These are phyloP conservation scores for Enteromius anoplus DNA, from an alignment of 2,797 vertebrate genomes.

Conservation along the genomic window DNA sequence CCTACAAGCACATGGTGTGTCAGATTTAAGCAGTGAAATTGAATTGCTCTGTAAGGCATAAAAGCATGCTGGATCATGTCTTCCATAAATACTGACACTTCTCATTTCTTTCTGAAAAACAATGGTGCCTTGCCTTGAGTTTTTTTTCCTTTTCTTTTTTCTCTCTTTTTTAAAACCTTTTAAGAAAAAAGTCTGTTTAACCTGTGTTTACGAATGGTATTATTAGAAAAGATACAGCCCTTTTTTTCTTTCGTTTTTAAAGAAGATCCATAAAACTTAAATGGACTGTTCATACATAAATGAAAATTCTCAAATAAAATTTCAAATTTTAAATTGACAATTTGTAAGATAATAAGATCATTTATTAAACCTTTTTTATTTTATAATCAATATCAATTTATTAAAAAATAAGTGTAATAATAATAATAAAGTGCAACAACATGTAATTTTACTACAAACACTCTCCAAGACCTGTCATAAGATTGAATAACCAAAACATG, in stretches of 20 bases:
- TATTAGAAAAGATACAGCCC: neutral
- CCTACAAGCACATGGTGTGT: neutral
- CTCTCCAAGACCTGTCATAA: neutral
- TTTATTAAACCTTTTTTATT: neutral
- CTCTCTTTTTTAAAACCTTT: neutral
- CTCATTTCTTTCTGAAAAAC: neutral
- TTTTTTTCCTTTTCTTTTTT: neutral
- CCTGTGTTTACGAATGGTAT: neutral
- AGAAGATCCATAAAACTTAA: neutral
- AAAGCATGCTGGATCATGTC: slow-evolving; percentile 24
- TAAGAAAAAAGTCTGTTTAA: neutral
- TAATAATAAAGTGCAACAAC: neutral
- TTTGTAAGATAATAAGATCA: too few species aligned
- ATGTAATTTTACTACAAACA: neutral
- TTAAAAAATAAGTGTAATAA: too few species aligned
- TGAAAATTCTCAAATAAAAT: neutral
- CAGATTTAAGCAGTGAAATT: neutral
- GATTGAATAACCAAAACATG: neutral
- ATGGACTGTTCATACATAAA: neutral
- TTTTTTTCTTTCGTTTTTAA: too few species aligned
- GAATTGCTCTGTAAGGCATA: neutral
- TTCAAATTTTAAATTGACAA: neutral
- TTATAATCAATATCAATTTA: neutral
- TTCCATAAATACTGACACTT: neutral
- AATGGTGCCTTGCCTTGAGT: neutral